Evolutionary conservation across 1,140 invertebrate genomes (phyloP), one percentile per base, ranked within the genome.

Genomic region (Hormaphis cornu): DNA sequence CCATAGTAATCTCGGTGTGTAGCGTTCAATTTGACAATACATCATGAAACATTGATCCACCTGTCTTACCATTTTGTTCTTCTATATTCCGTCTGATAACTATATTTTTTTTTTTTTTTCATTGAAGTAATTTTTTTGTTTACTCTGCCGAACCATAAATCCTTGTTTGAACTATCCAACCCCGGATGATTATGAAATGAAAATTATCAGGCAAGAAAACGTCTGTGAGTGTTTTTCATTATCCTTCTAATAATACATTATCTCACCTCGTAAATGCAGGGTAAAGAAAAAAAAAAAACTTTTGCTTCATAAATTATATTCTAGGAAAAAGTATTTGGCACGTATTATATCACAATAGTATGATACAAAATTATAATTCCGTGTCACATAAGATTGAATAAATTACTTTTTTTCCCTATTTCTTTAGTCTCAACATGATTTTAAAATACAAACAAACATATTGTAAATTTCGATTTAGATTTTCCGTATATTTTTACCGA

Each of bases 121-220:
- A 24, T 58, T 14, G 22, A 58, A 37, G 35, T 56, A 22, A n/a
- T 12, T 42, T 9, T 56, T 37, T 37, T 56, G 37, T 22, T 56
- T 58, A 24, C 16, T 20, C 0, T 0, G n/a, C 20, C 16, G 2
- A 40, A 35, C 14, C 7, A 58, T 58, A 58, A 58, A 58, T 58
- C 54, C 54, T 58, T 58, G 37, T 58, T 58, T 40, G 40, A 58
- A 58, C 40, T 56, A 22, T 40, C 24, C 18, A 58, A 40, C 54
- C 33, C 33, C 20, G 40, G 33, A 58, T 58, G 54, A 58, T 58
- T 58, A 58, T n/a, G n/a, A 58, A 40, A 58, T 37, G 12, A 58
- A 37, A 58, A 58, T 58, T 58, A 58, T 40, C 40, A 58, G 14
- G 54, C 54, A 24, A 58, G 54, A 58, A 16, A 58, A 58, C 33